phyloP scores from a whole-genome alignment of 2,797 vertebrate genomes.

The Lagocephalus sceleratus region DNA sequence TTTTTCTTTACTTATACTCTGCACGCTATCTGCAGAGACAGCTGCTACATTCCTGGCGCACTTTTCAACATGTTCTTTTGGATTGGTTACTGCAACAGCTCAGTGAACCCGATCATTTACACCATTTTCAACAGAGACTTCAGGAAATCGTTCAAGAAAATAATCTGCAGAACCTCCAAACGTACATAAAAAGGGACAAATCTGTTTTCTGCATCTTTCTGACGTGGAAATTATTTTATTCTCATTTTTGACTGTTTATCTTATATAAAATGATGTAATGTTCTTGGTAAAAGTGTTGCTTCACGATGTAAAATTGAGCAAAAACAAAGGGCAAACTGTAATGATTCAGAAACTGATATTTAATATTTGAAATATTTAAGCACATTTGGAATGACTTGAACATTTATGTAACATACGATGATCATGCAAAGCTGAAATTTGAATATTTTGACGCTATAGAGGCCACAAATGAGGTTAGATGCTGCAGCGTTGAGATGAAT shows the following conservation, averaged over 20 bases:
- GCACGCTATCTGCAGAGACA: constrained; percentile 77
- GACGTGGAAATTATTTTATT: background rate
- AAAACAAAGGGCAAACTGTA: background rate
- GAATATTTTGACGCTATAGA: too few species aligned
- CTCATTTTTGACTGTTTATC: constrained; percentile 18
- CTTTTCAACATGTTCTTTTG: constrained; percentile 84
- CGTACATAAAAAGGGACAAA: constrained; percentile 47
- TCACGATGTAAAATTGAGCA: background rate
- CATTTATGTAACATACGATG: constrained; percentile 3
- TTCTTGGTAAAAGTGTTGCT: constrained; percentile 6
- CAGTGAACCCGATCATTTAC: constrained; percentile 83
- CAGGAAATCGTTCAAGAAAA: constrained; percentile 82
- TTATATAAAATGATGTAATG: constrained; percentile 34
- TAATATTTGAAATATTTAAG: background rate
- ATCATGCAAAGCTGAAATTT: constrained; percentile 15
- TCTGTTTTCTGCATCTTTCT: constrained; percentile 7
- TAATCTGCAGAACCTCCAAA: constrained; percentile 72
- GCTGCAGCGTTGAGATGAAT: too few species aligned
- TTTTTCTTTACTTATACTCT: constrained; percentile 85
- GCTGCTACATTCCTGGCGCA: constrained; percentile 75
- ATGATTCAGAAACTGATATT: background rate
- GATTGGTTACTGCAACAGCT: constrained; percentile 86
- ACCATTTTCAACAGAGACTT: constrained; percentile 85
- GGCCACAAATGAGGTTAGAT: too few species aligned
- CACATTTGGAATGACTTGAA: constrained; percentile 12